A percentile compares a stretch with the other conserved stretches of the same genome.
Evolutionary conservation across 2,113 vertebrate genomes (phyloP).

Genomic region (Stigmatopora nigra): DNA sequence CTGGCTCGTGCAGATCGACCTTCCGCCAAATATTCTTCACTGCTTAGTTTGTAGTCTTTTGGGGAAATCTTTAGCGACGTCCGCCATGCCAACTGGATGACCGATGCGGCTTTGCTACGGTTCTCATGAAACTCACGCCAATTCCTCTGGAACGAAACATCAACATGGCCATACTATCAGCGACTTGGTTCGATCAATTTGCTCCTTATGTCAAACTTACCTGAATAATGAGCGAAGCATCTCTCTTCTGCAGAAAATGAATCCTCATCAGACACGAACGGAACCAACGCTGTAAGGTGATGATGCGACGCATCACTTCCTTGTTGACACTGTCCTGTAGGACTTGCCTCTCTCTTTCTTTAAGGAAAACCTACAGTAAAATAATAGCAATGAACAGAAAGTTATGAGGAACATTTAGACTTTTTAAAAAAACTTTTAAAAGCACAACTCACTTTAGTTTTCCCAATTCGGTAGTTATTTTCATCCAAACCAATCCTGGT

Average conservation of each 20-base stretch:
- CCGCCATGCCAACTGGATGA: slow-evolving; percentile 80
- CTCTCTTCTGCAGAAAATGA: slow-evolving; percentile 73
- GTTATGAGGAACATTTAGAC: too few relatives aligned
- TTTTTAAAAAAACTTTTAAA: too few relatives aligned
- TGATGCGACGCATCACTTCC: slow-evolving; percentile 79
- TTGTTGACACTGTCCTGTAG: slow-evolving; percentile 80
- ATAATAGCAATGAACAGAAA: neutral
- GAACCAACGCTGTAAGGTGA: slow-evolving; percentile 87
- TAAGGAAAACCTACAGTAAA: slow-evolving; percentile 82
- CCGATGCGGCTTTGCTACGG: slow-evolving; percentile 64
- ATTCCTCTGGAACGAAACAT: slow-evolving; percentile 60
- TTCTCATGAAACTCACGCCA: slow-evolving; percentile 75
- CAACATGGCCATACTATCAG: neutral
- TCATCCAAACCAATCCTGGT: slow-evolving; percentile 70
- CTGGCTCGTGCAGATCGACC: slow-evolving; percentile 15
- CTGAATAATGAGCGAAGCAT: slow-evolving; percentile 76
- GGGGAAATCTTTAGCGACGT: slow-evolving; percentile 48
- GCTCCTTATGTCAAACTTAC: slow-evolving; percentile 41
- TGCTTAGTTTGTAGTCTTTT: slow-evolving; percentile 34
- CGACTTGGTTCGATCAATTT: too few relatives aligned
- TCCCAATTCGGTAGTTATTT: slow-evolving; percentile 84
- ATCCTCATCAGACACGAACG: slow-evolving; percentile 74
- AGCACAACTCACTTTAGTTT: slow-evolving; percentile 76
- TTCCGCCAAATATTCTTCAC: slow-evolving; percentile 44
- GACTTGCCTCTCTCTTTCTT: slow-evolving; percentile 75